Percentiles rank a stretch among this genome's conserved stretches.
Conservation (phyloP, 2,888 invertebrate species). For the Campoplex capitator region DNA sequence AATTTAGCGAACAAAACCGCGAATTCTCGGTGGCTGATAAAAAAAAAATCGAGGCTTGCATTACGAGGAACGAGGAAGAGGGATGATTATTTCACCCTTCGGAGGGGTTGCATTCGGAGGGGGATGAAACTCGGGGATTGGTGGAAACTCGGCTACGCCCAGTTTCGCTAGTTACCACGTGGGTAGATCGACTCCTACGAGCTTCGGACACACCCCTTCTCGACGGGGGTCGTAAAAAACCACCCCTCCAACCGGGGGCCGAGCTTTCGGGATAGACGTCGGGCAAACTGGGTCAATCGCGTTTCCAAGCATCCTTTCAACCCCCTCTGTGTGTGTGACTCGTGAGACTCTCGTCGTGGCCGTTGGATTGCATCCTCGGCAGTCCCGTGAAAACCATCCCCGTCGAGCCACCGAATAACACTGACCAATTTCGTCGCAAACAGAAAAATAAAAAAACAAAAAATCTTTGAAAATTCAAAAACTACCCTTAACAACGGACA, state of each 20-base stretch:
- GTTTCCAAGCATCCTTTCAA: slow-evolving; percentile 6
- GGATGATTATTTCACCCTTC: not conserved
- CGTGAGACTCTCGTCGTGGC: slow-evolving; percentile 71
- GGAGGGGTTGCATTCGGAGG: not conserved
- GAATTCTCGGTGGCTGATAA: not conserved
- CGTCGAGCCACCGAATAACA: slow-evolving; percentile 78
- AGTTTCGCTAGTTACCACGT: slow-evolving; percentile 4
- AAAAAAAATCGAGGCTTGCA: not conserved
- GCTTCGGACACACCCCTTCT: slow-evolving; percentile 7
- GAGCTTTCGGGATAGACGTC: not conserved
- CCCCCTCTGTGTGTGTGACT: slow-evolving; percentile 13
- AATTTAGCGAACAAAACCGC: slow-evolving; percentile 62
- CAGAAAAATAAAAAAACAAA: not conserved
- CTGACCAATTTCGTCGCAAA: slow-evolving; percentile 37
- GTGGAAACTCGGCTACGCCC: slow-evolving; percentile 28
- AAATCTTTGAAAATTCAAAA: not conserved
- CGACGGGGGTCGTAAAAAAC: slow-evolving; percentile 29
- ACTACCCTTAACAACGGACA: not conserved
- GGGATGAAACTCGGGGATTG: slow-evolving; percentile 18
- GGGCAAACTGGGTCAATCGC: slow-evolving; percentile 38
- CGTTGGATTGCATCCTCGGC: slow-evolving; percentile 73
- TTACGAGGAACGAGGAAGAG: not conserved
- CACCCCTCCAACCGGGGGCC: slow-evolving; percentile 5
- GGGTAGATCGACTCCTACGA: slow-evolving; percentile 6
- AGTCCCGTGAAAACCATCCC: slow-evolving; percentile 83